These are phyloP conservation scores for Papilio dardanus DNA, from an alignment of 1,140 invertebrate genomes.

Conservation along the genomic window DNA sequence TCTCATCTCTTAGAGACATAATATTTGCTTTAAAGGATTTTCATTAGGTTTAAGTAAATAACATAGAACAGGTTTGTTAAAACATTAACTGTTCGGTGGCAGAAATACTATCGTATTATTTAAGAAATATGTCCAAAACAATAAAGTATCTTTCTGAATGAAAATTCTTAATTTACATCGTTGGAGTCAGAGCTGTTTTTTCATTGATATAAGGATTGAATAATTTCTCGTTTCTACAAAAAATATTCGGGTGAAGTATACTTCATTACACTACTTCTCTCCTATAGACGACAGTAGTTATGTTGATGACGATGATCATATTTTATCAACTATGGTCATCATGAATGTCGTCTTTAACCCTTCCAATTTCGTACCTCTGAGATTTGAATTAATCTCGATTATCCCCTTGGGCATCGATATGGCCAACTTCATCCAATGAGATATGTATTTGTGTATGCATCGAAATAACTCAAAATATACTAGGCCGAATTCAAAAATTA, in stretches of 20 bases:
- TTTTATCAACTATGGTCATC: too few relatives aligned
- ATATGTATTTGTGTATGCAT: too few relatives aligned
- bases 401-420: neutral
- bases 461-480: too few relatives aligned
- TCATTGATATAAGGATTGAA: neutral
- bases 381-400: neutral
- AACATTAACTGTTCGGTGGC: neutral
- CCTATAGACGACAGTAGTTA: too few relatives aligned
- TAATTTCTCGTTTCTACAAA: neutral
- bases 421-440: neutral
- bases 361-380: neutral
- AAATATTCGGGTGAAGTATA: neutral
- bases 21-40: neutral
- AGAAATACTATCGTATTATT: neutral
- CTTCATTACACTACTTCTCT: too few relatives aligned
- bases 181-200: neutral
- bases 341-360: neutral
- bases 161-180: neutral
- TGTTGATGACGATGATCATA: too few relatives aligned
- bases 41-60: neutral
- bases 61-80: neutral
- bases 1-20: constrained; percentile 9
- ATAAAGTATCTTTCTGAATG: neutral
- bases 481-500: too few relatives aligned
- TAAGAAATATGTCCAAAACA: neutral